phyloP scores from a whole-genome alignment of 2,113 vertebrate species.

The Neolamprologus tretocephalus region DNA sequence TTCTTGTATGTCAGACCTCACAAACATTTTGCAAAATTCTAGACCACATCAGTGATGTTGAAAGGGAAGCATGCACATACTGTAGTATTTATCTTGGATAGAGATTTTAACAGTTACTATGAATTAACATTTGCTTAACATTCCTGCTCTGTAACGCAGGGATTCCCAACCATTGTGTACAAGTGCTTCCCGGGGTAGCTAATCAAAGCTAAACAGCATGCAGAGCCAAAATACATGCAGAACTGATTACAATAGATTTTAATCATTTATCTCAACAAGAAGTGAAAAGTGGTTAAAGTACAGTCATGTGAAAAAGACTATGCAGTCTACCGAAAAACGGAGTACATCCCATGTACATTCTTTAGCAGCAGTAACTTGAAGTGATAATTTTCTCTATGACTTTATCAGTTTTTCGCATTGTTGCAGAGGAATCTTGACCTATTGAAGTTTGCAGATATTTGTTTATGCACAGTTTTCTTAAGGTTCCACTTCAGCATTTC shows the following conservation, averaged over 20 bases:
- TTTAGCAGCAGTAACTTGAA: background rate
- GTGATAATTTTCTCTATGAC: background rate
- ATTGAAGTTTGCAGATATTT: background rate
- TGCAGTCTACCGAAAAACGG: background rate
- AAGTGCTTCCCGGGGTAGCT: background rate
- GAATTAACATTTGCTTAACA: conserved; percentile 6
- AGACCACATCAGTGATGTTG: background rate
- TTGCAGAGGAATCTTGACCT: background rate
- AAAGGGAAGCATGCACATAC: background rate
- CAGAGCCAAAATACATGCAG: background rate
- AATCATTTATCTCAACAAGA: background rate
- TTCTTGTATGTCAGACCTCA: conserved; percentile 10
- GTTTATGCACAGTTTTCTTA: background rate
- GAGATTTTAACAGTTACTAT: background rate
- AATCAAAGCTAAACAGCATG: background rate
- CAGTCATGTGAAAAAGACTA: background rate
- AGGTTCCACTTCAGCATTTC: background rate
- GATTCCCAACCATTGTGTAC: background rate
- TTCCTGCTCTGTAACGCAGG: background rate
- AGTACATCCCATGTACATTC: background rate
- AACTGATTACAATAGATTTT: background rate
- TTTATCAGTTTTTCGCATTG: background rate
- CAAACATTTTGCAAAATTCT: background rate
- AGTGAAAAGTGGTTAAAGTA: background rate
- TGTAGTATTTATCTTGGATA: background rate